Evolutionary conservation across 2,888 invertebrate genomes (phyloP), one percentile per base, ranked within the genome.

Genomic region (Ectobius pallidus): DNA sequence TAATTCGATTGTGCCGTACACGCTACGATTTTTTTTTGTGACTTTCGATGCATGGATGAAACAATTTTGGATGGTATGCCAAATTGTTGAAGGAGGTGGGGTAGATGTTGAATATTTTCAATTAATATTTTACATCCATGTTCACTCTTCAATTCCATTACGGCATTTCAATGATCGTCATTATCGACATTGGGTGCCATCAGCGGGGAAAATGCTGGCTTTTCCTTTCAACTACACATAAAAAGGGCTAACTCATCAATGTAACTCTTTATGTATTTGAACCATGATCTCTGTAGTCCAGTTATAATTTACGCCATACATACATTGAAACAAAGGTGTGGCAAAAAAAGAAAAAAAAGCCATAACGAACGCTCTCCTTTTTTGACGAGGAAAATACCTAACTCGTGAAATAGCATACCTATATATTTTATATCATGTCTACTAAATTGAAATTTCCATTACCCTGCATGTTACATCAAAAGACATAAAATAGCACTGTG

Each of bases 381-480:
- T 55, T 58, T 58, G 25, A 58, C n/a, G n/a, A n/a, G n/a, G n/a
- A n/a, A n/a, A n/a, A n/a, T n/a, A 7, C 7, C 34, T 34, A 34
- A 30, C 16, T 1, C n/a, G 30, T 58, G n/a, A 58, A n/a, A 58
- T 58, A 11, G n/a, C 30, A 30, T 58, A 58, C 32, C 30, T 58
- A 58, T 58, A 58, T 58, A 34, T 34, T n/a, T n/a, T n/a, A 30
- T n/a, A 58, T 30, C 30, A 30, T 58, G 58, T 58, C 58, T 58
- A 58, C 55, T 32, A 72, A 72, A 72, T 72, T 72, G 72, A 72
- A 72, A 72, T 63, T 69, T 49, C 72, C 69, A 69, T 72, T 69
- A 72, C 72, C n/a, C 46, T 49, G 30, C 69, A 72, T 55, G 69
- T 46, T 30, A 72, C 72, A 69, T 72, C 72, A 72, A 72, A 72